Evolutionary conservation across 2,888 invertebrate genomes (phyloP).

Genomic region (Aphidoletes aphidimyza): DNA sequence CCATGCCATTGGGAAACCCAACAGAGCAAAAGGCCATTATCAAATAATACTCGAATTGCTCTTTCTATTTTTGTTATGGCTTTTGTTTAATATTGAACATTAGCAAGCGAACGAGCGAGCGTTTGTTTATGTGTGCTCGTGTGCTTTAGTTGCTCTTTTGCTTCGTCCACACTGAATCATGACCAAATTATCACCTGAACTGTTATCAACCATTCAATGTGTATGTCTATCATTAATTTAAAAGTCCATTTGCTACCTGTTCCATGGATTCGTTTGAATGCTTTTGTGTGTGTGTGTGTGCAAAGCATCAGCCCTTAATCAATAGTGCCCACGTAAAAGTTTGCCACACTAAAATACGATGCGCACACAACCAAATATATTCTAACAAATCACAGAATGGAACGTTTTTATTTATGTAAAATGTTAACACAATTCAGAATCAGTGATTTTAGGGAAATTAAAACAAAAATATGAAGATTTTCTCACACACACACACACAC

Average conservation of each 20-base stretch:
- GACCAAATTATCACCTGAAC: slow-evolving; percentile 8
- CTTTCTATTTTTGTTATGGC: background rate
- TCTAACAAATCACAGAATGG: too few species aligned
- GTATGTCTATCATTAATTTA: slow-evolving; percentile 16
- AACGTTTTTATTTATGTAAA: too few species aligned
- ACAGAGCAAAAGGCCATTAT: background rate
- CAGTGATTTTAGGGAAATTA: too few species aligned
- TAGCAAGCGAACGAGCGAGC: too few species aligned
- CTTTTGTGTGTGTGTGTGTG: background rate
- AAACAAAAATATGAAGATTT: too few species aligned
- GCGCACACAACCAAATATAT: too few species aligned
- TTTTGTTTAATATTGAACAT: slow-evolving; percentile 10
- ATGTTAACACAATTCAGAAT: too few species aligned
- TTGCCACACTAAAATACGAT: too few species aligned
- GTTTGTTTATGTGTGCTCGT: background rate
- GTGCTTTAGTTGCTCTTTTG: background rate
- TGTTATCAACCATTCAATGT: background rate
- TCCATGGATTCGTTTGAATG: background rate
- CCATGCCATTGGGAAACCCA: background rate
- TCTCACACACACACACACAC: too few species aligned
- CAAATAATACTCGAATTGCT: background rate
- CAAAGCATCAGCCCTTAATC: background rate
- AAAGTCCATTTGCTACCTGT: background rate
- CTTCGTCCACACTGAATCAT: too few species aligned
- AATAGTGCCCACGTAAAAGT: too few species aligned